Evolutionary conservation across 53 echinoderm and acorn worm species (phyloP).

Genomic region (Zoroaster sp.): DNA sequence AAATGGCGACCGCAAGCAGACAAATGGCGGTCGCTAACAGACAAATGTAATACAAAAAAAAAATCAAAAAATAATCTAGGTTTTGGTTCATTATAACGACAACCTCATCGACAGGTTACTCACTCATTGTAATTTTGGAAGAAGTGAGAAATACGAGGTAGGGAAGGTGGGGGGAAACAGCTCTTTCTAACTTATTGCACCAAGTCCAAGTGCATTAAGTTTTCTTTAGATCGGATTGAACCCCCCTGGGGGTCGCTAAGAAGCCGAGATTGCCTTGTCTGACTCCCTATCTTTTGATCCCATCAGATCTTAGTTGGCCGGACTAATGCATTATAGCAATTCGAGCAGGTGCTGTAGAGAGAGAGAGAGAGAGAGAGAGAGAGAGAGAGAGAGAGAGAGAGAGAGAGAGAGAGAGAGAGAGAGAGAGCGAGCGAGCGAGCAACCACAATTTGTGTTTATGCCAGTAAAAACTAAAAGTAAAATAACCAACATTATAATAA

Average conservation of each 20-base stretch:
- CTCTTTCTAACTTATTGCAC: background rate
- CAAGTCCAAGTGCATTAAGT: constrained; percentile 38
- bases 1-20: no score
- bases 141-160: background rate
- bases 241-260: background rate
- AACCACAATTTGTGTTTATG: no score
- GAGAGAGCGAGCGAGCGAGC: background rate
- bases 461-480: no score
- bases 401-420: background rate
- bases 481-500: no score
- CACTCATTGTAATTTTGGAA: background rate
- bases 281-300: constrained; percentile 41
- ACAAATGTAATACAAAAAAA: no score
- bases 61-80: no score
- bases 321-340: constrained; percentile 36
- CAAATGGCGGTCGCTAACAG: no score
- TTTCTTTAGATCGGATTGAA: constrained; percentile 24
- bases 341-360: constrained; percentile 23
- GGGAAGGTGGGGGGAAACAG: background rate
- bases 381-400: background rate
- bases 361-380: background rate
- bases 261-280: constrained; percentile 39
- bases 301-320: constrained; percentile 42
- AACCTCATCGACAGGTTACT: background rate
- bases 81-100: background rate